Conservation (phyloP, 2,888 invertebrate species). For the Drosophila anomalipes region DNA sequence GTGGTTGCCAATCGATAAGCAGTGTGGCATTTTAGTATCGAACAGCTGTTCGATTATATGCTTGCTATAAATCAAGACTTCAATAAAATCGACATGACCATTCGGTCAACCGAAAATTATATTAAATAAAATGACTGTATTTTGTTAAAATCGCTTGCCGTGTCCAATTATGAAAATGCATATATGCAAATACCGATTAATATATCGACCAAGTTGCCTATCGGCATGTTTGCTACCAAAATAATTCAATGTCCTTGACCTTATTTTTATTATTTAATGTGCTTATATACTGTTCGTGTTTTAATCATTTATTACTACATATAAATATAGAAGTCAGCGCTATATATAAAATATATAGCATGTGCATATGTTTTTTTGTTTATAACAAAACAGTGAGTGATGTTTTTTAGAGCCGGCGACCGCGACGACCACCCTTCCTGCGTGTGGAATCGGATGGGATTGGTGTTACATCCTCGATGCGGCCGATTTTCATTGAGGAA, state of each 20-base stretch:
- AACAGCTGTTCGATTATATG: constrained; percentile 31
- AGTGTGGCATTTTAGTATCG: constrained; percentile 33
- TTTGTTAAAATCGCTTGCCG: too few relatives aligned
- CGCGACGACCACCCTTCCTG: constrained; percentile 99
- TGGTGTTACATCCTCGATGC: constrained; percentile 99
- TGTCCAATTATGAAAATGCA: not conserved
- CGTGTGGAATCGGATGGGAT: constrained; percentile 99
- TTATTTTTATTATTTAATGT: not conserved
- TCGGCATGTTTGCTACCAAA: not conserved
- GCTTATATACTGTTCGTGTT: constrained; percentile 9
- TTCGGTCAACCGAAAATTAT: not conserved
- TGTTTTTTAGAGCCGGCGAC: constrained; percentile 95
- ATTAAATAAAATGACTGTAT: not conserved
- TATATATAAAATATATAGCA: constrained; percentile 1
- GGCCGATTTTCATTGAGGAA: constrained; percentile 99
- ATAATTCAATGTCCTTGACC: constrained; percentile 4
- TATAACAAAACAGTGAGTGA: not conserved
- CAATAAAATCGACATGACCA: not conserved
- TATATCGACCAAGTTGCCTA: constrained; percentile 2
- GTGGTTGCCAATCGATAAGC: constrained; percentile 33
- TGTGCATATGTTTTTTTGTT: not conserved
- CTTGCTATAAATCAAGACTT: not conserved
- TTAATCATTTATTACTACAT: constrained; percentile 54
- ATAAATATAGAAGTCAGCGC: constrained; percentile 32
- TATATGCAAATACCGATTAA: not conserved